A percentile compares a stretch with the other conserved stretches of the same genome.
phyloP scores from a whole-genome alignment of 2,888 invertebrate species.

The Eurytoma californica region DNA sequence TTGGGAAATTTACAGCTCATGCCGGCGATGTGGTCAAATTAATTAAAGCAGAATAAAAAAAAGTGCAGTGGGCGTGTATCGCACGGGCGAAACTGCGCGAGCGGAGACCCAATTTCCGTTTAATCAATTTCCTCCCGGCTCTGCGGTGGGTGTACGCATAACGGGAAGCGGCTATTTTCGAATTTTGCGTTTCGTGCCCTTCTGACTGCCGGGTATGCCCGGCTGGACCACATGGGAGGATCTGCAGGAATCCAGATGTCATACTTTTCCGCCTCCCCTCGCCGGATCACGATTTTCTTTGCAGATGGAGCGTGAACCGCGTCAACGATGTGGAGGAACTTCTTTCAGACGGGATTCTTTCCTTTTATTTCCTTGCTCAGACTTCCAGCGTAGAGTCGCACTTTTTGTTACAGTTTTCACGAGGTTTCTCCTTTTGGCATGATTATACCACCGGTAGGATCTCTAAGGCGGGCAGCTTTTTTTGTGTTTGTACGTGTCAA shows the following conservation, averaged over 20 bases:
- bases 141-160: conserved; percentile 5
- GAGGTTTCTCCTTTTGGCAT: too few relatives aligned
- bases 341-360: neutral
- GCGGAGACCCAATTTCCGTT: neutral
- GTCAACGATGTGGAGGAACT: conserved; percentile 11
- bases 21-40: neutral
- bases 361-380: too few relatives aligned
- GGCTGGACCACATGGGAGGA: too few relatives aligned
- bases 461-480: too few relatives aligned
- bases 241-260: neutral
- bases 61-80: too few relatives aligned
- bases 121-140: neutral
- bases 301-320: conserved; percentile 32
- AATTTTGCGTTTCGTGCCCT: neutral
- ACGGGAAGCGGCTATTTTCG: neutral
- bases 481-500: too few relatives aligned
- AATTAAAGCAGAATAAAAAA: neutral
- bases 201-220: too few relatives aligned
- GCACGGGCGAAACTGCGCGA: neutral
- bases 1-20: too few relatives aligned
- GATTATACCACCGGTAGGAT: too few relatives aligned
- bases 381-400: too few relatives aligned
- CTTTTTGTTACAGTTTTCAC: too few relatives aligned
- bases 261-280: conserved; percentile 6
- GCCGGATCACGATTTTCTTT: conserved; percentile 31